phyloP scores from a whole-genome alignment of 92 coral and sea anemone genomes.

The Zoanthus sociatus region DNA sequence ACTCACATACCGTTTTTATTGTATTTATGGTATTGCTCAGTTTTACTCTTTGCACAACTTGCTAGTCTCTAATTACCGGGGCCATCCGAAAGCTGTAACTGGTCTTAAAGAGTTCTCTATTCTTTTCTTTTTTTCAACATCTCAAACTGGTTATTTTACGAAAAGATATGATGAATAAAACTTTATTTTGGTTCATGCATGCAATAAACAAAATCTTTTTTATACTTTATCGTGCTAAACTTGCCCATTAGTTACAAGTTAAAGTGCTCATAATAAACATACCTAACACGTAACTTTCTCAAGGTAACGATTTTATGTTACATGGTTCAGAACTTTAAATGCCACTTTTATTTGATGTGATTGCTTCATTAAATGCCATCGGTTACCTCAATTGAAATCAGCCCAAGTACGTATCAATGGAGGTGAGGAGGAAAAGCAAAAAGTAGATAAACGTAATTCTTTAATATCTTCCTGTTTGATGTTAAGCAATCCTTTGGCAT shows the following conservation, averaged over 20 bases:
- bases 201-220: neutral
- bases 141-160: neutral
- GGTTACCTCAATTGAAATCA: neutral
- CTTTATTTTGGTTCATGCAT: neutral
- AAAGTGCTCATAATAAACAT: neutral
- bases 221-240: neutral
- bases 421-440: neutral
- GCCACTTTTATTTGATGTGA: neutral
- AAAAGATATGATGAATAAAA: neutral
- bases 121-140: too few species aligned
- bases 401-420: neutral
- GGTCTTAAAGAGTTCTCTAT: too few species aligned
- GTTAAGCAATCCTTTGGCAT: too few species aligned
- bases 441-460: neutral
- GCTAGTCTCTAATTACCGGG: too few species aligned
- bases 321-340: neutral
- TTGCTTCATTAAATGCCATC: neutral
- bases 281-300: neutral
- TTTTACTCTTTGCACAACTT: too few species aligned
- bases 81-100: too few species aligned
- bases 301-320: constrained; percentile 2
- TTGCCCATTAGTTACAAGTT: neutral
- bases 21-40: too few species aligned
- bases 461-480: too few species aligned
- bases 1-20: too few species aligned